Conservation (phyloP, 2,797 vertebrate genomes). For the Lophotriccus pileatus region DNA sequence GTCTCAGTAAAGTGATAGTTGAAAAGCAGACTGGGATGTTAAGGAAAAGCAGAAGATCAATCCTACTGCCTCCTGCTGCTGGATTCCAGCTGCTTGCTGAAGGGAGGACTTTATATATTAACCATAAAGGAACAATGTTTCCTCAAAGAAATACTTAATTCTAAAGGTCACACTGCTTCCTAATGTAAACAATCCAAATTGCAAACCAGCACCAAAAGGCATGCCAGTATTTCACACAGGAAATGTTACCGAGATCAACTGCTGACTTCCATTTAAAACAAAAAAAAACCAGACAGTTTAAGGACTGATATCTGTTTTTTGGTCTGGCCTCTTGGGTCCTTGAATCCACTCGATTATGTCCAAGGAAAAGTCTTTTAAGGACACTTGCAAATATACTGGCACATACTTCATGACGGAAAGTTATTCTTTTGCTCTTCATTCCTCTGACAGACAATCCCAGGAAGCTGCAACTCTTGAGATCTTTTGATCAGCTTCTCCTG, state of each 20-base stretch:
- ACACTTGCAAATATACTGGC: conserved; percentile 6
- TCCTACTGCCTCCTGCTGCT: conserved; percentile 16
- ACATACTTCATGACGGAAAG: background rate
- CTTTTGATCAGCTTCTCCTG: conserved; percentile 1
- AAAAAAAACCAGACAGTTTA: background rate
- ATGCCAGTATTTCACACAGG: background rate
- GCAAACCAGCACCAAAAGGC: conserved; percentile 1
- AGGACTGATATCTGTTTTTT: background rate
- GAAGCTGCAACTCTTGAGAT: conserved; percentile 11
- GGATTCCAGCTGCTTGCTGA: conserved; percentile 1
- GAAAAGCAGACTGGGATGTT: background rate
- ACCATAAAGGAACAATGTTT: background rate
- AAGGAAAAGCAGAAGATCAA: conserved; percentile 9
- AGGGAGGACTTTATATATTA: background rate
- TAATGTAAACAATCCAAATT: background rate
- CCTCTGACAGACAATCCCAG: conserved; percentile 34
- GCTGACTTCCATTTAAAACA: background rate
- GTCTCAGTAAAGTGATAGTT: background rate
- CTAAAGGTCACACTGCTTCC: conserved; percentile 6
- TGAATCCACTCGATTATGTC: background rate
- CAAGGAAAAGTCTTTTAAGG: conserved; percentile 53
- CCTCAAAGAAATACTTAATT: conserved; percentile 27
- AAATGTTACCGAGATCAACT: background rate
- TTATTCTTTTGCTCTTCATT: conserved; percentile 25
- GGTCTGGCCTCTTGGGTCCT: background rate